Evolutionary conservation across 2,888 invertebrate genomes (phyloP), one percentile per base, ranked within the genome.

Genomic region (Abscondita cerata): DNA sequence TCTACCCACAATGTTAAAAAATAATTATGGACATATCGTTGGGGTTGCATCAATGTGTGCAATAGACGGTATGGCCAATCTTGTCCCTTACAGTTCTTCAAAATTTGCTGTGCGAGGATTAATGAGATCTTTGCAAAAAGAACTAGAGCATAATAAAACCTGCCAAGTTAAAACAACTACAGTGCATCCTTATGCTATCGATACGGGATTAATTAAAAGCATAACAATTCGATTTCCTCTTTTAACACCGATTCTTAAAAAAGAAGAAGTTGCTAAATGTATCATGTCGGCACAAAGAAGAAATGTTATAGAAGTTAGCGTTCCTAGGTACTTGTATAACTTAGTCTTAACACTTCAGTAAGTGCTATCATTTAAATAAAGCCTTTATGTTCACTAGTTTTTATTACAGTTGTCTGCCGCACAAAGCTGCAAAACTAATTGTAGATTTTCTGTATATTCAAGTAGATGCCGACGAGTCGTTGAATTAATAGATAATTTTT

Each of bases 151-250:
- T 4, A 65, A 70, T 40, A 68, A 68, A 5, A 75, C 72, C n/a
- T 70, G 76, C 55, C 78, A 87, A 83, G 86, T 97, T 52, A 88
- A 91, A 72, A 84, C 92, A 64, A 96, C 96, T 1, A 88, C 89
- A 1, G 87, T 96, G 65, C 95, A 87, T 76, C 96, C 96, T 0
- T 94, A 91, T 80, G 93, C 95, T 81, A 91, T 93, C 19, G 89
- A 93, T 77, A 95, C 95, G 0, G 93, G 93, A 0, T 82, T 95
- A 19, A 90, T 92, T 77, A 90, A 91, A 78, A 89, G 87, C 67
- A 91, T 91, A 0, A 86, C 83, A 76, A 87, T 88, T 75, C 88
- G 88, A 73, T 92, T 90, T 80, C 86, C 87, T 1, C 82, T 78
- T 19, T 73, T 88, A 61, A 84, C 91, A 84, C 83, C 84, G 73